phyloP scores from a whole-genome alignment of 2,797 vertebrate species.

The Neosilurus mollespiculum region DNA sequence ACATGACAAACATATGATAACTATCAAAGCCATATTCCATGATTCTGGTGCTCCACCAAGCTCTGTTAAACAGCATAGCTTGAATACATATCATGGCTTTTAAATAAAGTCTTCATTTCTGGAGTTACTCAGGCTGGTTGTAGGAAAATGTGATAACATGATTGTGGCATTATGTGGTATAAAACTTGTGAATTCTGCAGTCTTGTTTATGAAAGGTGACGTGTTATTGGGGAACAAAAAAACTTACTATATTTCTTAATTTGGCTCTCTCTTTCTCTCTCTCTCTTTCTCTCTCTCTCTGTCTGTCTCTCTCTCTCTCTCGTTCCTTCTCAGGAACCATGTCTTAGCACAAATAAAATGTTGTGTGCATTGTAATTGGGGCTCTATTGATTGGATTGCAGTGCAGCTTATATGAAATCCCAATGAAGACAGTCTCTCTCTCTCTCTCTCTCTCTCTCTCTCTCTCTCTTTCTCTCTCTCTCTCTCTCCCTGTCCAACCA shows the following conservation, averaged over 20 bases:
- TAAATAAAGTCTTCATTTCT: background rate
- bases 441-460: slow-evolving; percentile 58
- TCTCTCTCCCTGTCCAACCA: background rate
- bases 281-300: slow-evolving; percentile 29
- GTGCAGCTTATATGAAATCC: slow-evolving; percentile 66
- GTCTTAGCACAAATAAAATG: slow-evolving; percentile 71
- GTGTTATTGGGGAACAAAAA: background rate
- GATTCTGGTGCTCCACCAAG: too few relatives aligned
- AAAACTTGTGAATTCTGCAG: background rate
- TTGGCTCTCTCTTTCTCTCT: background rate
- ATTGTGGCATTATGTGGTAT: background rate
- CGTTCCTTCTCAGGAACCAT: slow-evolving; percentile 51
- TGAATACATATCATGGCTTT: background rate
- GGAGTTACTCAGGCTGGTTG: background rate
- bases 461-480: slow-evolving; percentile 32
- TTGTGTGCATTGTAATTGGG: slow-evolving; percentile 75
- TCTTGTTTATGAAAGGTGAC: background rate
- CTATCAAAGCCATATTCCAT: too few relatives aligned
- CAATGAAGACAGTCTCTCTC: slow-evolving; percentile 53
- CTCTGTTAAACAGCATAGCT: background rate
- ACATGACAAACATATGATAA: too few relatives aligned
- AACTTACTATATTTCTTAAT: background rate
- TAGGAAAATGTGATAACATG: background rate
- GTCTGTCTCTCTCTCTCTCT: slow-evolving; percentile 35
- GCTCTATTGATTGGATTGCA: slow-evolving; percentile 79